Base-by-base conservation (phyloP, 1,140 invertebrate genomes). In the Orussus abietinus region DNA sequence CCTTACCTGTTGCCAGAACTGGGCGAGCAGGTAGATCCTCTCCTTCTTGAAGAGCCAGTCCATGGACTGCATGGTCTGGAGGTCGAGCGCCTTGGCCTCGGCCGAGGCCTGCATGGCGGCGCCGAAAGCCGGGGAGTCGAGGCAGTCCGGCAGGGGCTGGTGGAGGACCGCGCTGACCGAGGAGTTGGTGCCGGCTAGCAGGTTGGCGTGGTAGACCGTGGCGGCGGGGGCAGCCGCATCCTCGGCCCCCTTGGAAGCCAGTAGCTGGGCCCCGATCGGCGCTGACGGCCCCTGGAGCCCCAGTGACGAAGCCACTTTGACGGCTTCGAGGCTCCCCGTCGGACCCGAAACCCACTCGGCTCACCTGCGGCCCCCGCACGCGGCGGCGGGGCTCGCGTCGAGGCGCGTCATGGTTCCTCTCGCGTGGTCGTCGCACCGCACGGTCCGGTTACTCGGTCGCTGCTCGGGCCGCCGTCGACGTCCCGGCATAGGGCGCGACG, bases 11-110 rank as follows among this genome's bases (percentile, higher is more conserved):
- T 92, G 88, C 88, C 88, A 92, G 77, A 92, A 92, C 73, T 92
- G 88, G 64, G 86, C 88, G 69, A 92, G 81, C 64, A 91, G 78
- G 78, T 90, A 90, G 75, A 91, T 90, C 75, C 86, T 80, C 78
- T 92, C 88, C 77, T 91, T 92, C 80, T 91, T 92, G 80, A 91
- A 90, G 72, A 92, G 82, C 88, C 88, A 91, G 79, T 92, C 89
- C 88, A 91, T 90, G 69, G 87, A 88, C 78, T 90, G 87, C 80
- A 90, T 86, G 74, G 86, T 81, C 77, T 86, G 83, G 64, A 86
- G 80, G 73, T 84, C 81, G 60, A 78, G 63, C 51, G 66, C 67
- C 57, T 60, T 67, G 66, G 77, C 75, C 72, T 79, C 78, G 59
- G 81, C 80, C 73, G 82, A 80, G 69, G 77, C 75, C 78, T 86